Evolutionary conservation across 1,140 invertebrate genomes (phyloP), one percentile per base, ranked within the genome.

Genomic region (Leptestheria dahalacensis): DNA sequence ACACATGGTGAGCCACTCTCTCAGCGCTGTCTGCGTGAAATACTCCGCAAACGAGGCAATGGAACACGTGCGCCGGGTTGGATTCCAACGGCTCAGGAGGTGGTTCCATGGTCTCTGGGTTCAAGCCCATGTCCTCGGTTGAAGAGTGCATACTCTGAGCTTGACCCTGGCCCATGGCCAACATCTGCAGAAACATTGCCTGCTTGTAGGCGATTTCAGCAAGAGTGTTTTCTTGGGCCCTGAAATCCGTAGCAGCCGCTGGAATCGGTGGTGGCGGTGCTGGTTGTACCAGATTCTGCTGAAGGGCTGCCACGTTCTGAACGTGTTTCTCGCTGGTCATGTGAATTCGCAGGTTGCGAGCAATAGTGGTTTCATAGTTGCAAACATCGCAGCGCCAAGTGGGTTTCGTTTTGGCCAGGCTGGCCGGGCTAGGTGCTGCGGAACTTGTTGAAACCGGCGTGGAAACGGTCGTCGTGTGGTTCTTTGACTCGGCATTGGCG

Each of bases 271-370:
- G n/a, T n/a, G n/a, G n/a, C n/a, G n/a, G n/a, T n/a, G n/a, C n/a
- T n/a, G n/a, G n/a, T n/a, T n/a, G n/a, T n/a, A n/a, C n/a, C n/a
- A 96, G 89, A 70, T 96, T 96, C 71, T 97, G 93, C 65, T 96
- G 91, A 24, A 97, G 73, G 0, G 95, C 91, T 66, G 96, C 83
- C 81, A 91, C 91, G 70, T 97, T 97, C 73, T 98, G 93, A 33
- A 92, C 97, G 71, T 98, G 94, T 69, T 97, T 97, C 70, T 97
- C 93, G 66, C 91, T 95, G 11, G 92, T 97, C 91, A 96, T 96
- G 71, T 97, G 93, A 73, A 97, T 97, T n/a, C 77, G 68, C 23
- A 97, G 74, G 73, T 98, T 98, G 21, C 94, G 78, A 0, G 93
- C 93, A 15, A 97, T 92, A 67, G 94, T 96, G 0, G 94, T 97